A percentile compares a stretch with the other conserved stretches of the same genome.
Conservation (phyloP, 2,113 vertebrate species). For the Zapornia atra region DNA sequence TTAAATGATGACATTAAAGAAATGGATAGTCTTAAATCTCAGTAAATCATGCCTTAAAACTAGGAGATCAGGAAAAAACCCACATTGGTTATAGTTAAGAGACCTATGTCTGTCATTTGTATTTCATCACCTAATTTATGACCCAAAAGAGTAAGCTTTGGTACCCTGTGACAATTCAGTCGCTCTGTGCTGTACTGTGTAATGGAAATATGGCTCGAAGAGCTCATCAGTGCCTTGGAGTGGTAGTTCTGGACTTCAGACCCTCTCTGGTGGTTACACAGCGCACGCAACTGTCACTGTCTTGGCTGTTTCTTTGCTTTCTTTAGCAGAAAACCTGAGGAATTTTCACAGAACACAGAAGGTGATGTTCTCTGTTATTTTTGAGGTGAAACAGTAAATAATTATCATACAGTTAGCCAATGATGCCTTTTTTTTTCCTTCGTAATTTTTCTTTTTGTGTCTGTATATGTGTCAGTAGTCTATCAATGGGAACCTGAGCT, state of each 20-base stretch:
- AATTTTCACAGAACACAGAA: neutral
- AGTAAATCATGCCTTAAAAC: conserved; percentile 7
- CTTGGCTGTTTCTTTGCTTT: neutral
- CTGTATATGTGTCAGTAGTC: neutral
- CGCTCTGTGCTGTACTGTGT: neutral
- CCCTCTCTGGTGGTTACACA: neutral
- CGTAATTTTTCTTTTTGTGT: neutral
- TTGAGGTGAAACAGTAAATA: neutral
- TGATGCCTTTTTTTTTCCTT: fast-evolving
- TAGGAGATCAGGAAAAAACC: neutral
- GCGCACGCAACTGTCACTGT: neutral
- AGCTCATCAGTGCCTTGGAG: neutral
- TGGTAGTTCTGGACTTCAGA: neutral
- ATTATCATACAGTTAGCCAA: neutral
- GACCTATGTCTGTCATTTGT: neutral
- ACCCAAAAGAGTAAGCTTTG: neutral
- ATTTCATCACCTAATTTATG: conserved; percentile 8
- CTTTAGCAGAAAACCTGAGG: neutral
- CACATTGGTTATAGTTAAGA: neutral
- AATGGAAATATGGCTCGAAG: neutral
- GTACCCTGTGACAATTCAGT: neutral
- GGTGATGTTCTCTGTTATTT: neutral
- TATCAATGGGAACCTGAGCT: neutral
- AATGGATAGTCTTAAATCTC: neutral
- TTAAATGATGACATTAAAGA: conserved; percentile 25